phyloP scores from a whole-genome alignment of 1,140 invertebrate genomes.

The Kradibia gibbosae region DNA sequence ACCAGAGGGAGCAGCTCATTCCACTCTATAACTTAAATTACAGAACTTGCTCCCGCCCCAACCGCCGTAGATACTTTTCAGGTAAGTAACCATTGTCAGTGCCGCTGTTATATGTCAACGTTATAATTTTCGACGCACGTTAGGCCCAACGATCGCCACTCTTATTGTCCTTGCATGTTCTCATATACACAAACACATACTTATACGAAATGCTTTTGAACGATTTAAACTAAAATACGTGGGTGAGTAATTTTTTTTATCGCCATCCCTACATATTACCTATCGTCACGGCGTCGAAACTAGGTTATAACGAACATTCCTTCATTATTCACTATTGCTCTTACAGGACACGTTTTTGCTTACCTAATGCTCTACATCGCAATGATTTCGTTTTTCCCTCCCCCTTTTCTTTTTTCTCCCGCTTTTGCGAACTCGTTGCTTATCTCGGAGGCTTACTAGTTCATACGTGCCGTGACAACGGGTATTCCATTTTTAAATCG shows the following conservation, averaged over 20 bases:
- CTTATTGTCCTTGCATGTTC: background rate
- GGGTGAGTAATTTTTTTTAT: background rate
- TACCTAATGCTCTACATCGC: constrained; percentile 6
- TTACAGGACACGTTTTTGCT: constrained; percentile 7
- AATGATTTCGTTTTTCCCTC: constrained; percentile 24
- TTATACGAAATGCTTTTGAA: background rate
- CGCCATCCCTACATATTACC: background rate
- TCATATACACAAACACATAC: too few species aligned
- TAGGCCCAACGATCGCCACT: background rate
- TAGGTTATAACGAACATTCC: constrained; percentile 29
- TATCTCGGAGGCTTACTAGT: constrained; percentile 53
- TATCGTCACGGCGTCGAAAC: background rate
- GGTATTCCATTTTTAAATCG: constrained; percentile 13
- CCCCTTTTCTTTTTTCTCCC: constrained; percentile 10
- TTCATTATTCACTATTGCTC: background rate
- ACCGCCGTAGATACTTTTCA: background rate
- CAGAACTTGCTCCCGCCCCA: background rate
- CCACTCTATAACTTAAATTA: constrained; percentile 11
- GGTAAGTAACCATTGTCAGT: constrained; percentile 3
- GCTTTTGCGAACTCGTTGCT: constrained; percentile 38
- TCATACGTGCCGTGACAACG: background rate
- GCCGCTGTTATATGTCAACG: constrained; percentile 34
- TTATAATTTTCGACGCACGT: constrained; percentile 1
- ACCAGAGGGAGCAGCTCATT: background rate
- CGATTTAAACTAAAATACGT: too few species aligned